Evolutionary conservation across 2,888 invertebrate species (phyloP).

Genomic region (Tenthredo distinguenda): DNA sequence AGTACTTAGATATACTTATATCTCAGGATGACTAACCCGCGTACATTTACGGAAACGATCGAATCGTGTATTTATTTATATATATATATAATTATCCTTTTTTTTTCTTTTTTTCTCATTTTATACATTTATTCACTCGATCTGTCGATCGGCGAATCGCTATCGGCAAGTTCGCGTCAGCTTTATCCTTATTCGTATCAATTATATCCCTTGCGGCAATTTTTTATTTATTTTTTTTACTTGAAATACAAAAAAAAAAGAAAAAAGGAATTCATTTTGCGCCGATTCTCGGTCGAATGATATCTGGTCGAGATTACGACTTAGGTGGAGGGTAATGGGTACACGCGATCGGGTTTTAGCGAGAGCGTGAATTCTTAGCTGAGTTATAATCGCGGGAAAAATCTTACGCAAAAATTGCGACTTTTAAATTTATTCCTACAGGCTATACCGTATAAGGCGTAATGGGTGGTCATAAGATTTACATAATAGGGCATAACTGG

Average conservation of each 20-base stretch:
- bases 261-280: background rate
- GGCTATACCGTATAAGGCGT: slow-evolving; percentile 42
- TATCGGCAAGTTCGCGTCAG: slow-evolving; percentile 19
- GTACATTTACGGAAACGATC: slow-evolving; percentile 49
- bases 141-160: background rate
- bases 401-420: slow-evolving; percentile 49
- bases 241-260: background rate
- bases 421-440: slow-evolving; percentile 41
- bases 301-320: too few relatives aligned
- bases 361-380: background rate
- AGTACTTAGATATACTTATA: background rate
- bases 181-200: slow-evolving; percentile 11
- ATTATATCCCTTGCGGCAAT: background rate
- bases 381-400: slow-evolving; percentile 16
- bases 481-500: slow-evolving; percentile 54
- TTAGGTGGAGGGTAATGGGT: too few relatives aligned
- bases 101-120: background rate
- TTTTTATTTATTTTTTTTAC: background rate
- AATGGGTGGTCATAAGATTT: slow-evolving; percentile 49
- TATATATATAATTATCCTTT: background rate
- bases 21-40: slow-evolving; percentile 28
- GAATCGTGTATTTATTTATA: background rate
- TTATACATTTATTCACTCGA: background rate
- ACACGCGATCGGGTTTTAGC: background rate
- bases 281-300: background rate